Percentiles rank a stretch among this genome's conserved stretches.
Evolutionary conservation across 2,797 vertebrate genomes (phyloP).

Genomic region (Rhinella marina): DNA sequence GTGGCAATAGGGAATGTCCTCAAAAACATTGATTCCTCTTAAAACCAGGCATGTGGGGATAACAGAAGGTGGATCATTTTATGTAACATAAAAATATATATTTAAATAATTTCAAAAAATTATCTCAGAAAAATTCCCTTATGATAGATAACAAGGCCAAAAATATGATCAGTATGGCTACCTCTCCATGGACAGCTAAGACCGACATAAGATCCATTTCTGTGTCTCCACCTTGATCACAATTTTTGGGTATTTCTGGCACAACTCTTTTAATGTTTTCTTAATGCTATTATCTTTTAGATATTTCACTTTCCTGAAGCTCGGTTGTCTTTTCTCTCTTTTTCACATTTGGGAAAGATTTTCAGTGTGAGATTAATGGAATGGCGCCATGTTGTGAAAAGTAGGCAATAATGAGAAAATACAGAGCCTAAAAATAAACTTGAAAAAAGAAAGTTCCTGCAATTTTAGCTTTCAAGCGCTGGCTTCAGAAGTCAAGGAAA

Average conservation of each 20-base stretch:
- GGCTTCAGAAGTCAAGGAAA: slow-evolving; percentile 80
- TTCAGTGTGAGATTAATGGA: slow-evolving; percentile 64
- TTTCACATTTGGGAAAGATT: slow-evolving; percentile 52
- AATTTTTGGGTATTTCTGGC: neutral
- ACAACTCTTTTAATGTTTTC: neutral
- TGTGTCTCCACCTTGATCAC: too few relatives aligned
- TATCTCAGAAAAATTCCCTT: neutral
- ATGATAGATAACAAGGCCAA: neutral
- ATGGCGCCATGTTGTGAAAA: slow-evolving; percentile 67
- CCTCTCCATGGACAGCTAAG: neutral
- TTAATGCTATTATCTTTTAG: neutral
- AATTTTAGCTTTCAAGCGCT: slow-evolving; percentile 79
- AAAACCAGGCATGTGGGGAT: too few relatives aligned
- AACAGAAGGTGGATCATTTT: too few relatives aligned
- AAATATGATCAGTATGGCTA: neutral
- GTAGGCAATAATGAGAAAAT: slow-evolving; percentile 66
- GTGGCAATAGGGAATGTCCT: too few relatives aligned
- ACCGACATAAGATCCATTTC: neutral
- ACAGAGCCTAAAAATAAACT: slow-evolving; percentile 77
- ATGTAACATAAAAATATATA: too few relatives aligned
- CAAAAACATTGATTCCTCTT: too few relatives aligned
- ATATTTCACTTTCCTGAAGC: slow-evolving; percentile 35
- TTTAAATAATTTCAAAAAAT: too few relatives aligned
- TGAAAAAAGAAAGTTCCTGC: slow-evolving; percentile 69
- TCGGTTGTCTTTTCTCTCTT: slow-evolving; percentile 57